Base-by-base conservation (phyloP, 1,140 invertebrate genomes). In the Macrobrachium nipponense region DNA sequence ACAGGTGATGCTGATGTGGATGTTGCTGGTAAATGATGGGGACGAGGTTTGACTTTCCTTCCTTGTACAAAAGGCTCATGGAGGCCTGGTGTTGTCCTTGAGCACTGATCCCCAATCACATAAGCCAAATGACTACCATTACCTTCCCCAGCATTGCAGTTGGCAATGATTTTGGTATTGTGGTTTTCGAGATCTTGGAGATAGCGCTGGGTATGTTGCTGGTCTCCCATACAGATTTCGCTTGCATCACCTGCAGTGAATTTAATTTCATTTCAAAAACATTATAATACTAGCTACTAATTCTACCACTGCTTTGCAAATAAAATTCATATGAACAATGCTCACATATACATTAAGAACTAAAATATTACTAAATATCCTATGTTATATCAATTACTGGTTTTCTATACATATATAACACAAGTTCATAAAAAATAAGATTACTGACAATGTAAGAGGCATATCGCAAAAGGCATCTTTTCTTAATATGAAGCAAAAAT, bases 71-170 rank as follows among this genome's bases (percentile, higher is more conserved):
- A 80, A 44, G 78, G 60, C 62, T 80, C 60, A 20, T 64, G 78
- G 43, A 80, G 78, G 62, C 78, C 78, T 43, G 78, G 78, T 64
- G 78, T 80, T 44, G 78, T 80, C 20, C 78, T 60, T 62, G 78
- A 80, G 62, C 78, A 80, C 23, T 80, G 78, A 80, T 80, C 78
- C 62, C 78, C 78, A 60, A 80, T 44, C 23, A 80, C 60, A 44
- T 60, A 62, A 44, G 78, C 78, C 64, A 80, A 80, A 11, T 17
- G 78, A 66, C 62, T 80, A 64, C 78, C 64, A 64, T 80, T 80
- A 12, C 18, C 43, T 80, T 80, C 78, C 44, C 64, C 78, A 80
- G 43, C 64, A 70, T 70, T 70, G 36, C 68, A 70, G 68, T n/a
- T 23, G 11, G n/a, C 51, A 51, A 51, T 51, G 36, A 70, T 23